Evolutionary conservation across 2,888 invertebrate genomes (phyloP).

Genomic region (Melikaiella ostensackeni): DNA sequence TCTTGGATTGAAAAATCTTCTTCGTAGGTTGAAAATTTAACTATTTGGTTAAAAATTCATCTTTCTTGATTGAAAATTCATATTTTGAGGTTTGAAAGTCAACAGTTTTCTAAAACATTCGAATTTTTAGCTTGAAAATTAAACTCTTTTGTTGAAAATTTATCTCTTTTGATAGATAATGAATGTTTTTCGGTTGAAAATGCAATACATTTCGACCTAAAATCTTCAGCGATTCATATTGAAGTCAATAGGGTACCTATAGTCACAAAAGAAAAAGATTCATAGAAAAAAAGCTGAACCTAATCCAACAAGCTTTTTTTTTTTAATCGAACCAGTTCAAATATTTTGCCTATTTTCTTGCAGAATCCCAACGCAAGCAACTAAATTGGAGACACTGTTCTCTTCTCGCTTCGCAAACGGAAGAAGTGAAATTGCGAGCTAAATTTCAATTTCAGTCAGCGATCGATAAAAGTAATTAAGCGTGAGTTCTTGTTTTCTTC

Average conservation of each 20-base stretch:
- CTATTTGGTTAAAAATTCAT: too few relatives aligned
- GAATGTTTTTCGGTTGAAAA: background rate
- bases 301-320: background rate
- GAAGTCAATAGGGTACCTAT: too few relatives aligned
- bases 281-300: background rate
- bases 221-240: too few relatives aligned
- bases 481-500: constrained; percentile 19
- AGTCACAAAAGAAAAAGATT: background rate
- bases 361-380: constrained; percentile 2
- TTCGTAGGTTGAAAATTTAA: too few relatives aligned
- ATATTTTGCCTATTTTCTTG: background rate
- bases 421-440: constrained; percentile 11
- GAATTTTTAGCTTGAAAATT: too few relatives aligned
- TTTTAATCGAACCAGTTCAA: background rate
- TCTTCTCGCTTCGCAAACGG: constrained; percentile 7
- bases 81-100: too few relatives aligned
- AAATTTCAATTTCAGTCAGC: constrained; percentile 17
- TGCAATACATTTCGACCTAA: too few relatives aligned
- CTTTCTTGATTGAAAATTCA: too few relatives aligned
- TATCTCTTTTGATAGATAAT: too few relatives aligned
- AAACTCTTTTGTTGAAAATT: too few relatives aligned
- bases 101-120: too few relatives aligned
- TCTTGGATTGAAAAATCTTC: too few relatives aligned
- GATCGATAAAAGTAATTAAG: constrained; percentile 26
- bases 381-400: background rate